Evolutionary conservation across 2,888 invertebrate species (phyloP), one percentile per base, ranked within the genome.

Genomic region (Octonoba sinensis): DNA sequence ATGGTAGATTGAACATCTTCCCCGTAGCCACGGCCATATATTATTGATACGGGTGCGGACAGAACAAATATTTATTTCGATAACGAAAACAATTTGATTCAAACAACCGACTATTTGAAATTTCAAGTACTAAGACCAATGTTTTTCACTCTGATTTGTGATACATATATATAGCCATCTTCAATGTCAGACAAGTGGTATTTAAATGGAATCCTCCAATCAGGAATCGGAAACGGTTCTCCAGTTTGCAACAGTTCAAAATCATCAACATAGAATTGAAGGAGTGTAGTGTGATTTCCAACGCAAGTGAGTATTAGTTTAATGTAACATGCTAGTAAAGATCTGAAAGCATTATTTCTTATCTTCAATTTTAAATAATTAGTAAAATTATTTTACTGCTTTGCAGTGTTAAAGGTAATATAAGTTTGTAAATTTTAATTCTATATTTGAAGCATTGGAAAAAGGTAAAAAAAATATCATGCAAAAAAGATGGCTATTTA

Each of bases 221-320:
- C 8, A 49, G 8, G 22, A n/a, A 11, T 24, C 57, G 1, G 36
- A 46, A 69, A 27, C 22, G 67, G 22, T 67, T 75, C 24, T 75
- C 75, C 27, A 75, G 75, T 22, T 49, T 75, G 22, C 75, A 75
- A 12, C 75, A 75, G 11, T 75, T 75, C 22, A 44, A 75, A n/a
- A 67, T 75, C 1, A 24, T 36, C n/a, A 49, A n/a, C 12, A 15
- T 75, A 16, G 20, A 59, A 20, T 24, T 67, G 6, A 11, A 20
- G 2, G n/a, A 24, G 20, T 75, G 75, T 8, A 47, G 20, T 15
- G 44, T 57, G 46, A 13, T 6, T 3, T 27, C 20, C 16, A 51
- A 62, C 16, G 18, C 22, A n/a, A 49, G 71, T 72, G 44, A 62
- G 70, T 70, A 59, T 1, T 8, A 11, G 6, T 36, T 36, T 8